These are phyloP conservation scores for Forbesichthys agassizii DNA, from an alignment of 2,113 vertebrate species.

Conservation along the genomic window DNA sequence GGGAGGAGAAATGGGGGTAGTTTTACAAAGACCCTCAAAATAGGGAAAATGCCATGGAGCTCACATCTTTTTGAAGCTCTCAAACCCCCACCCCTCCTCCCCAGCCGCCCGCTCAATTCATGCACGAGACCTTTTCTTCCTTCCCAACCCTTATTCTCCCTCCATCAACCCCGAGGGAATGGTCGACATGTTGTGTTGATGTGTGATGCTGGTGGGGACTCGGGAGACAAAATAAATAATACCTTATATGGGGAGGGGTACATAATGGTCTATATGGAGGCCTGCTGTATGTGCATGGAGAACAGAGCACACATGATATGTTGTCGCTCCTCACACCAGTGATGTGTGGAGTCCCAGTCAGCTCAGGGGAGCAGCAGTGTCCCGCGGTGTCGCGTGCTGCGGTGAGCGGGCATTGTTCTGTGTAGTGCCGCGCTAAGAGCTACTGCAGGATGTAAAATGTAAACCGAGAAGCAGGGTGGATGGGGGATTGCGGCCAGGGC, in stretches of 20 bases:
- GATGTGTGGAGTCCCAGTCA: no score
- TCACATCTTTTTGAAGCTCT: conserved; percentile 51
- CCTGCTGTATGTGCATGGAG: no score
- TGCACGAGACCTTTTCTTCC: conserved; percentile 19
- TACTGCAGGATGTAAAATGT: conserved; percentile 63
- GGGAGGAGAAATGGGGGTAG: background rate
- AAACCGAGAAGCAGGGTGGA: conserved; percentile 66
- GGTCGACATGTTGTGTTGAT: background rate
- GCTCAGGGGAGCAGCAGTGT: no score
- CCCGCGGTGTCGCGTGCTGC: conserved; percentile 36
- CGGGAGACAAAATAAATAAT: no score
- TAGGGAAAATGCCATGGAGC: conserved; percentile 45
- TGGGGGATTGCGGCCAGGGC: conserved; percentile 16
- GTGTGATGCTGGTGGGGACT: conserved; percentile 5
- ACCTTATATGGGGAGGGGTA: no score
- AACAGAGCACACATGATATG: no score
- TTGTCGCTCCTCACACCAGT: no score
- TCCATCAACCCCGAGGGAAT: conserved; percentile 7
- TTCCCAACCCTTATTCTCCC: conserved; percentile 43
- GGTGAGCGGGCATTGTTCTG: conserved; percentile 66
- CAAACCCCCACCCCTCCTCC: conserved; percentile 30
- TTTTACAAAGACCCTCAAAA: conserved; percentile 66
- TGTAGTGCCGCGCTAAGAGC: conserved; percentile 54
- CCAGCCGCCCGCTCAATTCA: conserved; percentile 30
- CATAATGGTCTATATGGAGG: no score